phyloP scores from a whole-genome alignment of 2,797 vertebrate species.

The Argentina silus region DNA sequence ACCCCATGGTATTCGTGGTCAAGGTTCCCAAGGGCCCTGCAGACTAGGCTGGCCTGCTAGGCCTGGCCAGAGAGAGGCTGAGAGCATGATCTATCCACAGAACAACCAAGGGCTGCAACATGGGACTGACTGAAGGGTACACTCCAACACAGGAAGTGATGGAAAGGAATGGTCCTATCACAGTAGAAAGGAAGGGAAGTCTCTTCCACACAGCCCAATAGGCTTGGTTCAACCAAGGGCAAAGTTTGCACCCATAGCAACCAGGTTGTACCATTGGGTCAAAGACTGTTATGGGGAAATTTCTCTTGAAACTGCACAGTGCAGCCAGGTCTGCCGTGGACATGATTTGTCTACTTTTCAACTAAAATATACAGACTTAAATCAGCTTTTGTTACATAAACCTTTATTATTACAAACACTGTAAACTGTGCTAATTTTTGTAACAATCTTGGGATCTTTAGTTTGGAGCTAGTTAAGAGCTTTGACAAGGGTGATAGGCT shows the following conservation, averaged over 20 bases:
- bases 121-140: too few relatives aligned
- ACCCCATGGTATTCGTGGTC: conserved; percentile 93
- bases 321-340: not conserved
- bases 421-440: conserved; percentile 47
- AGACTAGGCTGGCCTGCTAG: conserved; percentile 50
- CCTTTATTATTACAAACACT: not conserved
- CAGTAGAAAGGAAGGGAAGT: conserved; percentile 7
- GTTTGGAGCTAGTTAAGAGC: not conserved
- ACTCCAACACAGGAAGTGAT: conserved; percentile 23
- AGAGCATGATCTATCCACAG: too few relatives aligned
- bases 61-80: not conserved
- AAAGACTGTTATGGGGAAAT: conserved; percentile 14
- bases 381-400: not conserved
- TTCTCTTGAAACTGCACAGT: not conserved
- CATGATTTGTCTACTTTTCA: not conserved
- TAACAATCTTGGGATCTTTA: not conserved
- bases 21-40: conserved; percentile 78
- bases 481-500: too few relatives aligned
- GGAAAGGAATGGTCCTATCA: conserved; percentile 10
- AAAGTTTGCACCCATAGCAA: conserved; percentile 15
- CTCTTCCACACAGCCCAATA: not conserved
- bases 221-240: conserved; percentile 23
- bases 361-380: not conserved
- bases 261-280: conserved; percentile 11
- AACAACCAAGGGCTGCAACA: too few relatives aligned